phyloP scores from a whole-genome alignment of 2,797 vertebrate species.

The Centroberyx gerrardi region DNA sequence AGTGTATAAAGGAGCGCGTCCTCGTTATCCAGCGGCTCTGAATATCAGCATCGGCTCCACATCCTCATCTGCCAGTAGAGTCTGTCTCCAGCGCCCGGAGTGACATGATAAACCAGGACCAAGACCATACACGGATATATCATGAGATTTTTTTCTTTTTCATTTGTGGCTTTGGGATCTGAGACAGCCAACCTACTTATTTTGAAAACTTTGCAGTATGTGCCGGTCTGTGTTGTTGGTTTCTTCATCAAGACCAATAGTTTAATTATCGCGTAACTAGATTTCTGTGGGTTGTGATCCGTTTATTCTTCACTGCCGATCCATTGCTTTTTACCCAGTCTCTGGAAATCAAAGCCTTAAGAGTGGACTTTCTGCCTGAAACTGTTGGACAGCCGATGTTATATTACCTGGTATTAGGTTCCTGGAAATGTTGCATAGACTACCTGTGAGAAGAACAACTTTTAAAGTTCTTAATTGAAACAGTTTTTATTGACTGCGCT shows the following conservation, averaged over 20 bases:
- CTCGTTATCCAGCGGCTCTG: constrained; percentile 11
- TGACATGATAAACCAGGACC: not conserved
- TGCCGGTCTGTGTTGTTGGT: too few relatives aligned
- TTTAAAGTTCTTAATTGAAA: constrained; percentile 4
- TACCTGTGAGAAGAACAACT: not conserved
- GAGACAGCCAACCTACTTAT: too few relatives aligned
- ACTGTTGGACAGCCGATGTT: not conserved
- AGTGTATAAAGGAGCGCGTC: constrained; percentile 35
- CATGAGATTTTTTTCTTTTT: not conserved
- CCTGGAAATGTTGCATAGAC: not conserved
- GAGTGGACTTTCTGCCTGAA: not conserved
- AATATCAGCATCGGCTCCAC: constrained; percentile 33
- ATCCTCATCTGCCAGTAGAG: constrained; percentile 15
- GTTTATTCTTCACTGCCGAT: not conserved
- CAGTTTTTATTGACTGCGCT: not conserved
- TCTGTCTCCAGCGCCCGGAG: constrained; percentile 21
- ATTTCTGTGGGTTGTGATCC: not conserved
- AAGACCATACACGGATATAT: not conserved
- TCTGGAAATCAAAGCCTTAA: not conserved
- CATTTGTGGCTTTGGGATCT: too few relatives aligned
- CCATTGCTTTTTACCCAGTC: not conserved
- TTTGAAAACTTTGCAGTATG: too few relatives aligned
- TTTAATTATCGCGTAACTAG: too few relatives aligned
- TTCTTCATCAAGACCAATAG: not conserved
- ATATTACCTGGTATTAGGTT: not conserved